Percentiles rank a stretch among this genome's conserved stretches.
Conservation (phyloP, 2,113 vertebrate genomes). For the Miniopterus natalensis region DNA sequence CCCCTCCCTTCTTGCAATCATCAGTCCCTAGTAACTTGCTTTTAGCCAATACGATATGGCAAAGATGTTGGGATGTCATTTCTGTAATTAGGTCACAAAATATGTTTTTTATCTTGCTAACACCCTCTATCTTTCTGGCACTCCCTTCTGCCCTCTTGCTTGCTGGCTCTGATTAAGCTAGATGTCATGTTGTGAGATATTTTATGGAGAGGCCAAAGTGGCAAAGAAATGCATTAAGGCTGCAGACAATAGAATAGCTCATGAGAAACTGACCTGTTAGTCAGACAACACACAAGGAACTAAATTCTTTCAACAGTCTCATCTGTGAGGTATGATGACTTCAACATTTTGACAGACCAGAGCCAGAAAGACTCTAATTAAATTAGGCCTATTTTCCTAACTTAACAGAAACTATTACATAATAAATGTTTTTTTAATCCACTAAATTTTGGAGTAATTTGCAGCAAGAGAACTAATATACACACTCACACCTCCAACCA, state of each 20-base stretch:
- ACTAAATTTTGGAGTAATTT: not conserved
- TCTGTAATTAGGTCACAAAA: not conserved
- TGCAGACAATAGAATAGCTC: not conserved
- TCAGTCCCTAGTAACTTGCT: not conserved
- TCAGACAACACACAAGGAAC: not conserved
- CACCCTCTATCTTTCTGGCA: not conserved
- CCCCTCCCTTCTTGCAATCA: too few species aligned
- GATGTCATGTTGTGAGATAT: not conserved
- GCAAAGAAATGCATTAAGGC: not conserved
- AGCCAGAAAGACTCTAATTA: not conserved
- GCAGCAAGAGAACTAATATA: not conserved
- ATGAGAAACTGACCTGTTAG: not conserved
- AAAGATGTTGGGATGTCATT: too few species aligned
- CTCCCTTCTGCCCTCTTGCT: not conserved
- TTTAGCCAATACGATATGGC: not conserved
- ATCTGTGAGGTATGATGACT: not conserved
- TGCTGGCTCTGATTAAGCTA: not conserved
- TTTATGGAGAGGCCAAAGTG: not conserved
- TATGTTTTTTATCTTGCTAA: not conserved
- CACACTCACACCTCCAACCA: not conserved
- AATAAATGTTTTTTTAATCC: not conserved
- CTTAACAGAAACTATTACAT: not conserved
- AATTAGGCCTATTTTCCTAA: not conserved
- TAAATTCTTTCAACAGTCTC: not conserved
- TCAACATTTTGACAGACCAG: not conserved